These are phyloP conservation scores for Rhabdophis nuchalis DNA, from an alignment of 2,797 vertebrate genomes.

Conservation along the genomic window DNA sequence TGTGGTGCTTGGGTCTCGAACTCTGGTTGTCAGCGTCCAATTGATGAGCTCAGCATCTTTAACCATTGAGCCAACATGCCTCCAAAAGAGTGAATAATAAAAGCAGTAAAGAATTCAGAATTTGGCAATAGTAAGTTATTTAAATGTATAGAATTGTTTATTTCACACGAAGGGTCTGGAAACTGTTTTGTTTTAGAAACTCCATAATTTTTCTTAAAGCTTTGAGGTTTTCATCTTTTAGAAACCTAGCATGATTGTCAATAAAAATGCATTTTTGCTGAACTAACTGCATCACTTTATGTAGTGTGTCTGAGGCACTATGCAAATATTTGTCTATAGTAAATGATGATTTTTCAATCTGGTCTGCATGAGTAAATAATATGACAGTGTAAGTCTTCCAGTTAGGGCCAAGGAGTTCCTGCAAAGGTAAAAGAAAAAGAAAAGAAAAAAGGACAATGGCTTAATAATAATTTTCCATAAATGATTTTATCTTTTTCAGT, in stretches of 20 bases:
- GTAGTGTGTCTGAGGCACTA: slow-evolving; percentile 53
- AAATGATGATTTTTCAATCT: slow-evolving; percentile 60
- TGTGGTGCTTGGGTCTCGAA: not conserved
- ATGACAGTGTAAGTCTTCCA: slow-evolving; percentile 73
- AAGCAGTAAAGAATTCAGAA: not conserved
- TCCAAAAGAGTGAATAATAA: not conserved
- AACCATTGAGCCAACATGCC: not conserved
- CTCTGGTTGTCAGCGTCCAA: not conserved
- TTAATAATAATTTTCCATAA: slow-evolving; percentile 22
- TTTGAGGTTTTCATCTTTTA: slow-evolving; percentile 58
- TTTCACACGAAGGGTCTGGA: slow-evolving; percentile 58
- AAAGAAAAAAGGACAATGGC: not conserved
- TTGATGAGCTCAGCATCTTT: not conserved
- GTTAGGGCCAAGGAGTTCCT: slow-evolving; percentile 74
- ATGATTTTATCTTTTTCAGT: not conserved
- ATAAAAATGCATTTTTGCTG: slow-evolving; percentile 67
- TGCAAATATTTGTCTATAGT: slow-evolving; percentile 63
- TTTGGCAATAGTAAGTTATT: not conserved
- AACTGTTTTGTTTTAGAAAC: slow-evolving; percentile 69
- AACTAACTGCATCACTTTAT: slow-evolving; percentile 59
- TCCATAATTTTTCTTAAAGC: slow-evolving; percentile 64
- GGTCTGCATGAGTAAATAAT: slow-evolving; percentile 73
- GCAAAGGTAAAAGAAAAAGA: slow-evolving; percentile 57
- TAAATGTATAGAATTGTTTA: slow-evolving; percentile 7
- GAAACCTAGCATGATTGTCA: slow-evolving; percentile 48